These are phyloP conservation scores for Rostratula benghalensis DNA, from an alignment of 2,113 vertebrate species.

Conservation along the genomic window DNA sequence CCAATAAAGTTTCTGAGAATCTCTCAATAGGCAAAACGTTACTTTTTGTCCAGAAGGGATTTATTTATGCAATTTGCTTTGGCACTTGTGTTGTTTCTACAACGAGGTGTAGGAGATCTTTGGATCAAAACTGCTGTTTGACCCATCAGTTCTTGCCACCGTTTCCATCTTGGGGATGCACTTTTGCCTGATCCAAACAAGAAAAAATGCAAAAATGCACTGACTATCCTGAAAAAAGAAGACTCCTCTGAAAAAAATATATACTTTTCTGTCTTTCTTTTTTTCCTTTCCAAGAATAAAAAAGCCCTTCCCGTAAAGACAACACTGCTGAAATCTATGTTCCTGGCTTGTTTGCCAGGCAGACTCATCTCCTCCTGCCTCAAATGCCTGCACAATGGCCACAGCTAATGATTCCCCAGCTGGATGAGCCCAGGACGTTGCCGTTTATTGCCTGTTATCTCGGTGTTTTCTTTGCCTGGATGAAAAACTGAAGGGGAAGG, in stretches of 20 bases:
- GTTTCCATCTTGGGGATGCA: neutral
- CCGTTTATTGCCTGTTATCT: neutral
- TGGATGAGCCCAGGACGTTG: neutral
- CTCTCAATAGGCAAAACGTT: neutral
- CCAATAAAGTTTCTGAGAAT: neutral
- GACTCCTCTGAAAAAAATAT: neutral
- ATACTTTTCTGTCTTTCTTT: neutral
- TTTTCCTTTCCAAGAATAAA: neutral
- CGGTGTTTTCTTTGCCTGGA: neutral
- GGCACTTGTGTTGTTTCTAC: too few relatives aligned
- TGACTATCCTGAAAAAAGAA: neutral
- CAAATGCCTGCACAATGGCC: neutral
- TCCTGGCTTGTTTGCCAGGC: neutral
- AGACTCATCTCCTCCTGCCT: neutral
- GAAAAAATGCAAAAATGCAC: neutral
- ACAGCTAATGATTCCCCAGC: neutral
- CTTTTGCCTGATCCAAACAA: neutral
- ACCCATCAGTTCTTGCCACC: neutral
- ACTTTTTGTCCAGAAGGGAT: fast-evolving
- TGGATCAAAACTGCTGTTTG: neutral
- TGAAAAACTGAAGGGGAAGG: neutral
- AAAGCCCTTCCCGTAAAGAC: neutral
- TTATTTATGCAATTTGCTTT: neutral
- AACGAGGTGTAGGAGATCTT: neutral
- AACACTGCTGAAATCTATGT: neutral